These are phyloP conservation scores for Periplaneta americana DNA, from an alignment of 1,140 invertebrate species.

Conservation along the genomic window DNA sequence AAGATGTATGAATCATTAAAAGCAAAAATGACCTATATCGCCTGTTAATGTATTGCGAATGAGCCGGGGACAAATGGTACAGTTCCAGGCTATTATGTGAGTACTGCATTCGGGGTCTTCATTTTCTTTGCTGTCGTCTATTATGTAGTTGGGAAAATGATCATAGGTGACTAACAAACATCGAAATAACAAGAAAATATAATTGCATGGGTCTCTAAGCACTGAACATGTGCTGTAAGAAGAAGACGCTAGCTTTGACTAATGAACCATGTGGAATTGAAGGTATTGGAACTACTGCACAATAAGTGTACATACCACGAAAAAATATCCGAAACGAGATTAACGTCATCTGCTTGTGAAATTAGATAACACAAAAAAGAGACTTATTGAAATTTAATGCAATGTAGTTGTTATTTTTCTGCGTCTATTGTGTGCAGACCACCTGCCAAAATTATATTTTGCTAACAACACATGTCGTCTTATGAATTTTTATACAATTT, in stretches of 20 bases:
- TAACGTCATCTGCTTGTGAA: not conserved
- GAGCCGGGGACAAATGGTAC: too few relatives aligned
- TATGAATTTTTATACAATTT: not conserved
- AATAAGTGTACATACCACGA: not conserved
- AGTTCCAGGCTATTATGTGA: not conserved
- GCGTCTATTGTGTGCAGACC: not conserved
- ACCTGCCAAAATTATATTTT: not conserved
- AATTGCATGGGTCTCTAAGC: not conserved
- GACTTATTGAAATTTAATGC: not conserved
- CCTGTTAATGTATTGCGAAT: not conserved
- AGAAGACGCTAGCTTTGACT: not conserved
- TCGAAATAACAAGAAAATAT: not conserved
- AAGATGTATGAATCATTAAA: conserved; percentile 1
- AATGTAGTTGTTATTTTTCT: not conserved
- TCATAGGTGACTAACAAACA: not conserved
- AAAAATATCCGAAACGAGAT: not conserved
- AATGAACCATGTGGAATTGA: not conserved
- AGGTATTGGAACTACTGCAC: not conserved
- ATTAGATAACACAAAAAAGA: not conserved
- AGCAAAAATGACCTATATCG: not conserved
- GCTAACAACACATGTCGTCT: not conserved
- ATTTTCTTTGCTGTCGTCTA: not conserved
- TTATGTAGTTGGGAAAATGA: not conserved
- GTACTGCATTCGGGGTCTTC: not conserved
- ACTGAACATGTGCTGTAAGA: not conserved